A percentile compares a stretch with the other conserved stretches of the same genome.
These are phyloP conservation scores for Rhogogaster chlorosoma DNA, from an alignment of 2,888 invertebrate species.

Conservation along the genomic window DNA sequence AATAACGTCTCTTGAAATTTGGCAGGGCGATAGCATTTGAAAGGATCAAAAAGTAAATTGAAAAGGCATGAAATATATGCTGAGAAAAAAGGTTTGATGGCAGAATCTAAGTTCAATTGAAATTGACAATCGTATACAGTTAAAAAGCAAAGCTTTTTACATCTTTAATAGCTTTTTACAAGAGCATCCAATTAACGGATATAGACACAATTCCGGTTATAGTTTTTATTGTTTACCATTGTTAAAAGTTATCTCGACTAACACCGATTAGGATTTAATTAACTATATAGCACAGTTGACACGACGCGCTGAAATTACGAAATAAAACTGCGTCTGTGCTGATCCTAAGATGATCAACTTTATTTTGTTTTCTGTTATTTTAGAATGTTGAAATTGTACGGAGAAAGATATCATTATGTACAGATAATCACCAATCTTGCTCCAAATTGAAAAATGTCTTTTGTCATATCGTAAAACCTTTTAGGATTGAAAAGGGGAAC, in stretches of 20 bases:
- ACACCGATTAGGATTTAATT: constrained; percentile 48
- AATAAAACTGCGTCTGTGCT: neutral
- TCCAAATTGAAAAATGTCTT: constrained; percentile 33
- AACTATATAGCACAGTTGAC: neutral
- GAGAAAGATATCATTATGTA: neutral
- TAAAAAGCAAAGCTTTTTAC: neutral
- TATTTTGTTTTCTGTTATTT: neutral
- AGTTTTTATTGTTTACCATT: constrained; percentile 6
- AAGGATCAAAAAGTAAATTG: neutral
- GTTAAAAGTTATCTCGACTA: constrained; percentile 3
- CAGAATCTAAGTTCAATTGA: neutral
- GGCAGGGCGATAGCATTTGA: neutral
- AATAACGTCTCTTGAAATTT: neutral
- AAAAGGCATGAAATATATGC: neutral
- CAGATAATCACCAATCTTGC: neutral
- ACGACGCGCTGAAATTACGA: neutral
- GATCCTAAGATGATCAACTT: neutral
- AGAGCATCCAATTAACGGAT: constrained; percentile 23
- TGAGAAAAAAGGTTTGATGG: neutral
- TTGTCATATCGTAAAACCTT: neutral
- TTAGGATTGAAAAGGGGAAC: neutral
- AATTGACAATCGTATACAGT: constrained; percentile 26
- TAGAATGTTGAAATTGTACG: neutral
- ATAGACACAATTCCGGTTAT: neutral
- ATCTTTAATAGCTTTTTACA: neutral